Conservation (phyloP, 1,140 invertebrate genomes). For the Heterodera carotae region DNA sequence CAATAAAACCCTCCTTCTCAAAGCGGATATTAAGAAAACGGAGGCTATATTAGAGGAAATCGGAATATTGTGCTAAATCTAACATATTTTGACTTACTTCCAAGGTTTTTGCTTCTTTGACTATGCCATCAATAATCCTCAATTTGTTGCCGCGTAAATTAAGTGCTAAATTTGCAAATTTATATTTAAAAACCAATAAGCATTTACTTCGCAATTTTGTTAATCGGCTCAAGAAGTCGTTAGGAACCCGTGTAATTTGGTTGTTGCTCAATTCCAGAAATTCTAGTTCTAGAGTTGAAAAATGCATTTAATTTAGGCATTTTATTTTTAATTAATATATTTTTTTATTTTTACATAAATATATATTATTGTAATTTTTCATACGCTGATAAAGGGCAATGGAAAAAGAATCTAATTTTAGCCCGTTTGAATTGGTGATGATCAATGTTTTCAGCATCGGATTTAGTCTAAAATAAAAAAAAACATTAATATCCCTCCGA, state of each 20-base stretch:
- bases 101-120: not conserved
- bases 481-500: not conserved
- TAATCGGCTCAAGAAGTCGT: constrained; percentile 3
- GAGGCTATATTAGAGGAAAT: too few relatives aligned
- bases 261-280: constrained; percentile 21
- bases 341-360: too few relatives aligned
- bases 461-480: constrained; percentile 18
- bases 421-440: constrained; percentile 22
- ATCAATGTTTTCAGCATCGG: constrained; percentile 22
- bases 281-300: constrained; percentile 14
- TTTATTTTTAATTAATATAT: too few relatives aligned
- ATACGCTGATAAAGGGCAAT: constrained; percentile 23
- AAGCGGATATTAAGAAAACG: too few relatives aligned
- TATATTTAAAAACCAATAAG: not conserved
- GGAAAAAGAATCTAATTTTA: constrained; percentile 26
- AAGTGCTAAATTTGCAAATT: not conserved
- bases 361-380: too few relatives aligned
- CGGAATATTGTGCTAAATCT: too few relatives aligned
- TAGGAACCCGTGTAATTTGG: constrained; percentile 19
- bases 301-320: too few relatives aligned
- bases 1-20: too few relatives aligned
- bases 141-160: constrained; percentile 12
- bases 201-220: constrained; percentile 9
- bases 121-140: constrained; percentile 10
- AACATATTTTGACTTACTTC: constrained; percentile 6